Base-by-base conservation (phyloP, 2,888 invertebrate species). In the Ophioninae sp. region DNA sequence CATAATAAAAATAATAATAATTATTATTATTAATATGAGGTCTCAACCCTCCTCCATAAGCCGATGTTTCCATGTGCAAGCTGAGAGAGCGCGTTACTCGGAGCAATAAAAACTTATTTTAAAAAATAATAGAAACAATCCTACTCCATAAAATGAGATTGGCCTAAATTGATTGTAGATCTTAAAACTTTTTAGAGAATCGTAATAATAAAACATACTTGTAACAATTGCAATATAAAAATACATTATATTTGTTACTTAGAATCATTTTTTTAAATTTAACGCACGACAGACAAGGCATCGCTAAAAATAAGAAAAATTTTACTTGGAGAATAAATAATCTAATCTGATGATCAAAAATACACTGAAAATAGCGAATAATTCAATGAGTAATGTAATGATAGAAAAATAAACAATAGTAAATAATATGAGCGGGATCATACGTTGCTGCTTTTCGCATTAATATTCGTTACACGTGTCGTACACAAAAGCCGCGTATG, bases 401-500 rank as follows among this genome's bases (percentile, higher is more conserved):
- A 30, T 30, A 30, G 30, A 30, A 30, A 3, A 30, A 30, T 30
- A 30, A 30, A 30, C 1, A 30, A 30, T 30, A 30, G 30, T 30
- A 30, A 30, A 30, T 30, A 30, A 30, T 30, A 30, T 2, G 30
- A 30, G 30, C 73, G 39, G 50, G 68, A 62, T 64, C 68, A 69
- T 77, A 74, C 50, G 59, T 73, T 17, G 17, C 50, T 17, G 50
- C 50, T 50, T 6, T 13, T 50, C 17, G 50, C 17, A 6, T 50
- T 50, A 6, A 17, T 50, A 50, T 50, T 50, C 50, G 50, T 50
- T 50, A 50, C 83, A 87, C 86, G 83, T 87, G 87, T 82, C 85
- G 81, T 61, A 73, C 41, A 73, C 23, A 86, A 84, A 86, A 84
- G 87, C 88, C 87, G 85, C 84, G 79, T 50, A 81, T 82, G 81